Evolutionary conservation across 2,797 vertebrate species (phyloP).

Genomic region (Hylomyscus alleni): DNA sequence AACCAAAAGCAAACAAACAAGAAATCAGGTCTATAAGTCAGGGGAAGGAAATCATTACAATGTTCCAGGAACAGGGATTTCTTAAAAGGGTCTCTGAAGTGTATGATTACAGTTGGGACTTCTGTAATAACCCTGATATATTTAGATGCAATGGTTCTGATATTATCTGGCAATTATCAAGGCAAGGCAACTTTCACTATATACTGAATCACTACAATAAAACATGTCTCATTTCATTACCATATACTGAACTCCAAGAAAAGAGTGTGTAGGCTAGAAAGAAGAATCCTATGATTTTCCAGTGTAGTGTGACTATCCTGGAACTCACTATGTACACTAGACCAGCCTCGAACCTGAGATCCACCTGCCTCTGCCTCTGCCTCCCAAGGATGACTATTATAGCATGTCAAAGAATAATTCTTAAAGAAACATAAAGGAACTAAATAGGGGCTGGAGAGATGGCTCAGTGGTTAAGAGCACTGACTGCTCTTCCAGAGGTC

Average conservation of each 20-base stretch:
- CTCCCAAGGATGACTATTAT: not conserved
- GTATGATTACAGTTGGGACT: not conserved
- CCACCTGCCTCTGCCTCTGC: not conserved
- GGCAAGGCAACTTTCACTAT: not conserved
- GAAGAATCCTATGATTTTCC: not conserved
- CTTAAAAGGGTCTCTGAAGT: not conserved
- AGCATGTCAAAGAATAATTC: not conserved
- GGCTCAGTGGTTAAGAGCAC: too few relatives aligned
- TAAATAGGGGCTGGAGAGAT: not conserved
- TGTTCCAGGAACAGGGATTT: not conserved
- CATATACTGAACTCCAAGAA: not conserved
- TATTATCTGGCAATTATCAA: not conserved
- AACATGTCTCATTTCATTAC: constrained; percentile 36
- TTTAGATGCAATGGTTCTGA: not conserved
- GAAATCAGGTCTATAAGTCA: not conserved
- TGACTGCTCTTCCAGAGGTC: too few relatives aligned
- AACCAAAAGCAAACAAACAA: not conserved
- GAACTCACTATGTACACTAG: not conserved
- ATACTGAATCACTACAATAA: not conserved
- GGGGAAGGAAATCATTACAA: not conserved
- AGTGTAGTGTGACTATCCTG: not conserved
- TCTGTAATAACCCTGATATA: not conserved
- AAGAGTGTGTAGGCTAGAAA: constrained; percentile 47
- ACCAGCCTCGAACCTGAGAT: not conserved
- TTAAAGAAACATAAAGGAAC: constrained; percentile 40